Conservation (phyloP, 2,113 vertebrate genomes). For the Tiliqua scincoides region DNA sequence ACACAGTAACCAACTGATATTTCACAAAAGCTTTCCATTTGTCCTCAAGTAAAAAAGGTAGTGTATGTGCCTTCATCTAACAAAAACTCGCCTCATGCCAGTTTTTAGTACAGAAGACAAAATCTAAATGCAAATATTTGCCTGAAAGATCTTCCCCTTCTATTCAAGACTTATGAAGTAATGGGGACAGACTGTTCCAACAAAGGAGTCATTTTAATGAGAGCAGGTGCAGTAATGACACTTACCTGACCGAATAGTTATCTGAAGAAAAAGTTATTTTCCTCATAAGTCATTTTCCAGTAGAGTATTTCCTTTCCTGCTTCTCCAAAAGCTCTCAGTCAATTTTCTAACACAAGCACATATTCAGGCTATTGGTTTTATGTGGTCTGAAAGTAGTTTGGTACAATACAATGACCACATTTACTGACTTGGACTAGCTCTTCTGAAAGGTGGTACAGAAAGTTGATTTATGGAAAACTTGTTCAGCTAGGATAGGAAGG, state of each 20-base stretch:
- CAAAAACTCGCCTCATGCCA: background rate
- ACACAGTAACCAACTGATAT: background rate
- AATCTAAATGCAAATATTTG: background rate
- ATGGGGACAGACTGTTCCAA: background rate
- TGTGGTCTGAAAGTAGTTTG: background rate
- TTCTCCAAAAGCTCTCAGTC: background rate
- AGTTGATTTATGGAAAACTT: background rate
- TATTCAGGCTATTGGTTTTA: background rate
- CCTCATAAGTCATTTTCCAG: background rate
- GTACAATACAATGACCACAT: background rate
- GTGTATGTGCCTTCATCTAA: background rate
- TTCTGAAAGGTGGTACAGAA: background rate
- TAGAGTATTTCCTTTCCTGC: slow-evolving; percentile 11
- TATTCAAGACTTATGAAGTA: background rate
- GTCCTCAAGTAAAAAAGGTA: background rate
- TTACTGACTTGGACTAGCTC: background rate
- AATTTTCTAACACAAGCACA: background rate
- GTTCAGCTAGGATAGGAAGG: slow-evolving; percentile 1
- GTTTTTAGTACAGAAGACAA: background rate
- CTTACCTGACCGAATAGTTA: background rate
- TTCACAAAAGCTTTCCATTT: slow-evolving; percentile 5
- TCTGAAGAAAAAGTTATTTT: background rate
- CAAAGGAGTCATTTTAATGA: slow-evolving; percentile 18
- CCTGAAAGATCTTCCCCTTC: background rate
- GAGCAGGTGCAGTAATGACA: background rate